These are phyloP conservation scores for Melanotaenia parkinsoni DNA, from an alignment of 2,797 vertebrate species.

Conservation along the genomic window DNA sequence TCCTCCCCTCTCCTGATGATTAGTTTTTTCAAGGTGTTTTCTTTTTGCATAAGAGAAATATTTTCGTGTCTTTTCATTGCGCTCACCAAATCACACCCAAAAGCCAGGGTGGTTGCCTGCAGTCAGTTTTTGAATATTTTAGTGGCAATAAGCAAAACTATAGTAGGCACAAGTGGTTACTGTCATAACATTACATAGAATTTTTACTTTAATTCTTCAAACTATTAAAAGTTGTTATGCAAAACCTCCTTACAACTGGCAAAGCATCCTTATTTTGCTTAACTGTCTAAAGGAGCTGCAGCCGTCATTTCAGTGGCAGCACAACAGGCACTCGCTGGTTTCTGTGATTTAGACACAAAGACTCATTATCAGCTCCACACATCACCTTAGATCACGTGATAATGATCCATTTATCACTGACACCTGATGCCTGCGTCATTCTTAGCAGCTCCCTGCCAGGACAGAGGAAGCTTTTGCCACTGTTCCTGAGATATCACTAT, in stretches of 20 bases:
- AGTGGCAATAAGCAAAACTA: background rate
- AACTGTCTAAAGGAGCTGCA: conserved; percentile 11
- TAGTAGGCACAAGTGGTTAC: background rate
- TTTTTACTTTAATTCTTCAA: background rate
- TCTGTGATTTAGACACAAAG: conserved; percentile 56
- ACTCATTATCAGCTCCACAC: conserved; percentile 77
- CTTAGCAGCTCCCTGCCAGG: conserved; percentile 73
- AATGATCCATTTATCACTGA: conserved; percentile 82
- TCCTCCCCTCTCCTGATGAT: conserved; percentile 59
- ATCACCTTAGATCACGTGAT: conserved; percentile 78
- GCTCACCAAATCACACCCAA: conserved; percentile 34
- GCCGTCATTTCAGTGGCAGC: conserved; percentile 25
- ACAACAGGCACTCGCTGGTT: conserved; percentile 37
- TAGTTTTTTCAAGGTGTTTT: conserved; percentile 65
- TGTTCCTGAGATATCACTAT: conserved; percentile 67
- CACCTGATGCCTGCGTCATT: conserved; percentile 72
- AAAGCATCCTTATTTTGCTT: background rate
- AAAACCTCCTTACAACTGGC: background rate
- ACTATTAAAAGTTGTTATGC: background rate
- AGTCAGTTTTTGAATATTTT: conserved; percentile 4
- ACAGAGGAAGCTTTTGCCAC: conserved; percentile 80
- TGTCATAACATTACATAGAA: background rate
- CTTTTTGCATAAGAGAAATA: conserved; percentile 62
- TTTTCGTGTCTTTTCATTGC: conserved; percentile 59
- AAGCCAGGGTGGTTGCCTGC: conserved; percentile 15